A percentile compares a stretch with the other conserved stretches of the same genome.
These are phyloP conservation scores for Nysson spinosus DNA, from an alignment of 2,888 invertebrate species.

Conservation along the genomic window DNA sequence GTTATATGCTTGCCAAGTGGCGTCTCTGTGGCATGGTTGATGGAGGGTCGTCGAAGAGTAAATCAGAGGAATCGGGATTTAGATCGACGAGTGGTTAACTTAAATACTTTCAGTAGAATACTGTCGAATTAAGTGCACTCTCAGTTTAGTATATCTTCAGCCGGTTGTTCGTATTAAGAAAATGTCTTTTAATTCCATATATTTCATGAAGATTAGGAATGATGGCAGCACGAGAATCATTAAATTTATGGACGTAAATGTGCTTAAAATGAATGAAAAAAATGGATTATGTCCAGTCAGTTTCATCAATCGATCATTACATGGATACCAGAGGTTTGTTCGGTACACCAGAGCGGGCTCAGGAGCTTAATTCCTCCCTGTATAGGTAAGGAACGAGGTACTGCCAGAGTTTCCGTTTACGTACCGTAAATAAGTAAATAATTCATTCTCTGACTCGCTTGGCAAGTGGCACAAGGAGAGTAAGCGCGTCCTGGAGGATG, in stretches of 20 bases:
- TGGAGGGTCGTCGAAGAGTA: conserved; percentile 9
- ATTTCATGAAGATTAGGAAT: too few relatives aligned
- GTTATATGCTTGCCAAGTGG: conserved; percentile 29
- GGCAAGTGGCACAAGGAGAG: conserved; percentile 65
- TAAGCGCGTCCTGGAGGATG: conserved; percentile 47
- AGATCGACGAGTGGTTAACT: conserved; percentile 22
- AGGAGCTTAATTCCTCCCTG: conserved; percentile 35
- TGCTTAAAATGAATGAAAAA: too few relatives aligned
- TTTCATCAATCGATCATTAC: conserved; percentile 6
- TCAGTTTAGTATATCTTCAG: too few relatives aligned
- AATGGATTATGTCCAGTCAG: conserved; percentile 2
- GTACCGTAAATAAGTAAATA: conserved; percentile 76
- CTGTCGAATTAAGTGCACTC: too few relatives aligned
- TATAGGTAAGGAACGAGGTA: conserved; percentile 38
- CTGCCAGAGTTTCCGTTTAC: conserved; percentile 69
- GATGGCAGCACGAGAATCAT: too few relatives aligned
- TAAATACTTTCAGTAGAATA: too few relatives aligned
- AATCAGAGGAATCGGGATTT: conserved; percentile 8
- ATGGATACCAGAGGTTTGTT: neutral
- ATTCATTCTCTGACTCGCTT: conserved; percentile 72
- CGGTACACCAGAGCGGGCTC: neutral
- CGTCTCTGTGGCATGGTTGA: conserved; percentile 1
- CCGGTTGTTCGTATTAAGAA: too few relatives aligned
- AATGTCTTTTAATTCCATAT: too few relatives aligned
- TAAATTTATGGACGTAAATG: too few relatives aligned